Evolutionary conservation across 1,140 invertebrate species (phyloP), one percentile per base, ranked within the genome.

Genomic region (Heterodera carotae): DNA sequence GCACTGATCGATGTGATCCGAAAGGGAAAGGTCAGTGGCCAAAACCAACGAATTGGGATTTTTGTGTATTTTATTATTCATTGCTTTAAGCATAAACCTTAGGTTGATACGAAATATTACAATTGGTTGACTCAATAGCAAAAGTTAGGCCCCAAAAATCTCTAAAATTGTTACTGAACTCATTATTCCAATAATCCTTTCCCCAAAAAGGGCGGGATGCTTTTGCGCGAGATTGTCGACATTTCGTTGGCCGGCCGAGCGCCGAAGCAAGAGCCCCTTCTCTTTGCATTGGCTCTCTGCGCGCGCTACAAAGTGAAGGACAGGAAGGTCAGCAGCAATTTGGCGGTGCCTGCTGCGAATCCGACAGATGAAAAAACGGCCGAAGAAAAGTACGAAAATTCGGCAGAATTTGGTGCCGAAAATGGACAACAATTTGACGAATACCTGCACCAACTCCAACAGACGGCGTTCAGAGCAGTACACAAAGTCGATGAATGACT

Each of bases 201-300:
- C n/a, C 39, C 39, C 39, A n/a, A n/a, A 5, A 25, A 81, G 43
- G 88, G 88, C 34, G 82, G 31, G 33, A 81, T 88, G 25, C 82
- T 88, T 33, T 83, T 89, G 0, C 67, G 84, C 12, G 71, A 86
- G 39, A 83, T 89, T 5, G 73, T 72, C 25, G 80, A 86, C 27
- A 81, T 89, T 56, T 88, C 88, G 39, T 31, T 85, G 3, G 81
- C 78, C 64, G 88, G 88, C 0, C 81, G 89, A 39, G 84, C 89
- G 4, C 81, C 87, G 15, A 78, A 78, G 33, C 78, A 73, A 78
- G 80, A 85, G 25, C 72, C 84, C 6, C 80, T 85, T 2, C 27
- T 89, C 12, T 87, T 85, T 76, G 88, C 86, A 3, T 73, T 89
- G 31, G 89, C 89, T 8, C 66, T 88, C 0, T 89, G 88, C 75